Conservation (phyloP, 1,140 invertebrate species). For the Meloidogyne floridensis region DNA sequence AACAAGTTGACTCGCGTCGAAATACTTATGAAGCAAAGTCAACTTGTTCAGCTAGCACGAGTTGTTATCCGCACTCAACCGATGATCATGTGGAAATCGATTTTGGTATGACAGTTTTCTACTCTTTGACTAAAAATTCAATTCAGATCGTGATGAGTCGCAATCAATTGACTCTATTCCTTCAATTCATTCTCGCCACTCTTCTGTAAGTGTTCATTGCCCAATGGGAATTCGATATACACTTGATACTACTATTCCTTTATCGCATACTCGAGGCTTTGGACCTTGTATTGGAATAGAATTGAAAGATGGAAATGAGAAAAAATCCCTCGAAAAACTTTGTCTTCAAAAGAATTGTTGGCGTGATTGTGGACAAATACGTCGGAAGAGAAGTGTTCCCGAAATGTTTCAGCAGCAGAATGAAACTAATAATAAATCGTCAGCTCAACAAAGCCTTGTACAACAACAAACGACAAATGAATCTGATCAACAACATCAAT, state of each 20-base stretch:
- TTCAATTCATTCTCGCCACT: conserved; percentile 42
- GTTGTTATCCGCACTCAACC: conserved; percentile 15
- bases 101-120: conserved; percentile 32
- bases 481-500: conserved; percentile 15
- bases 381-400: conserved; percentile 28
- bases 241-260: conserved; percentile 22
- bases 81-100: conserved; percentile 48
- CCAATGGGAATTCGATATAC: conserved; percentile 33
- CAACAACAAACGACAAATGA: neutral
- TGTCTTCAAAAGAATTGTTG: neutral
- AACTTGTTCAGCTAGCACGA: conserved; percentile 8
- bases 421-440: neutral
- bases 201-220: conserved; percentile 41
- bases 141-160: conserved; percentile 39
- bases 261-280: neutral
- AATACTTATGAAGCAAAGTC: conserved; percentile 32
- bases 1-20: conserved; percentile 17
- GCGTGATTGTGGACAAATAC: neutral
- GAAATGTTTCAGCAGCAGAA: conserved; percentile 23
- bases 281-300: neutral
- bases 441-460: neutral
- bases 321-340: neutral
- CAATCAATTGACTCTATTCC: conserved; percentile 31
- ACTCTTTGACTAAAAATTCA: neutral
- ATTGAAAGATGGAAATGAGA: neutral